These are phyloP conservation scores for Zaprionus inermis DNA, from an alignment of 1,140 invertebrate species.

Conservation along the genomic window DNA sequence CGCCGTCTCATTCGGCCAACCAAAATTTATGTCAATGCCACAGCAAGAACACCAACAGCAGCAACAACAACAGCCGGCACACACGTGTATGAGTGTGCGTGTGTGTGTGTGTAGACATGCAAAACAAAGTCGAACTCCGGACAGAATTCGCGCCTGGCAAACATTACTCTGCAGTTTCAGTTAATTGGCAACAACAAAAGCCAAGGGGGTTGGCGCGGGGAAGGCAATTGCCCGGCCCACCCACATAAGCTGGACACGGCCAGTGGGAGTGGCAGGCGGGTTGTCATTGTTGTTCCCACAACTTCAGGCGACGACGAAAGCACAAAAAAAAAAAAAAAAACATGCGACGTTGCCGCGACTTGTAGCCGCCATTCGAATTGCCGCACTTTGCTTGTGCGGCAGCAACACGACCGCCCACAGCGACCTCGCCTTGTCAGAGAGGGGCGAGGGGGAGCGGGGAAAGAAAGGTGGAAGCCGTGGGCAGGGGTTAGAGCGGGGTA, in stretches of 20 bases:
- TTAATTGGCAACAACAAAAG: conserved; percentile 73
- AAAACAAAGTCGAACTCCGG: conserved; percentile 41
- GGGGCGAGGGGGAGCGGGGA: not conserved
- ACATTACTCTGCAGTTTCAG: conserved; percentile 80
- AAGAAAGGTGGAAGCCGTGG: too few relatives aligned
- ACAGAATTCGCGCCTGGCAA: conserved; percentile 45
- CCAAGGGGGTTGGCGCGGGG: not conserved
- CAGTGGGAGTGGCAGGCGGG: not conserved
- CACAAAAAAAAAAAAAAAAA: conserved; percentile 34
- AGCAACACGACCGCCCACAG: conserved; percentile 48
- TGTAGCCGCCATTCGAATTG: conserved; percentile 66
- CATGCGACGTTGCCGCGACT: conserved; percentile 71
- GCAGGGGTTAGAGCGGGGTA: not conserved
- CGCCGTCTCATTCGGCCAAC: conserved; percentile 51
- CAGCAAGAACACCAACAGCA: conserved; percentile 51
- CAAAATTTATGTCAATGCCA: conserved; percentile 79
- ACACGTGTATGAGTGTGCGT: conserved; percentile 11
- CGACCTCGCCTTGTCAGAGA: conserved; percentile 51
- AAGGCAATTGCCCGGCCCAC: conserved; percentile 3
- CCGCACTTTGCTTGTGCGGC: not conserved
- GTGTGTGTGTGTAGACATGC: conserved; percentile 34
- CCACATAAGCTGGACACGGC: conserved; percentile 1
- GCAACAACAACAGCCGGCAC: conserved; percentile 54
- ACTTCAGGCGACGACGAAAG: conserved; percentile 26
- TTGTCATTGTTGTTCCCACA: conserved; percentile 3